Conservation (phyloP, 2,888 invertebrate genomes). For the Athalia circularis region DNA sequence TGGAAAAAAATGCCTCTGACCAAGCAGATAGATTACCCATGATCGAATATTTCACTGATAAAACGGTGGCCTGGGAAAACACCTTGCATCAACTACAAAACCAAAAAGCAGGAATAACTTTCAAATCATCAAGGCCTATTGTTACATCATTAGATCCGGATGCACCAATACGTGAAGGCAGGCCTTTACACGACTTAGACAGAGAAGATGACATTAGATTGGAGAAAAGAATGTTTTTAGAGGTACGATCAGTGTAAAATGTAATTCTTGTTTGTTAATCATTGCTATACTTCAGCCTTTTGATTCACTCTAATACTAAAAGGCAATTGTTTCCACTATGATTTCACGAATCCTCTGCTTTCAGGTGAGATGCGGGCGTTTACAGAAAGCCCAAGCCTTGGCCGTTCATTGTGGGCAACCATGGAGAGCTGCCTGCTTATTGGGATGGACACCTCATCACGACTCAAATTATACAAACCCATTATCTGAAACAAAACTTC, state of each 20-base stretch:
- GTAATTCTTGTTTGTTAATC: background rate
- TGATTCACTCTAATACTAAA: too few species aligned
- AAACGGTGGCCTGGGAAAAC: conserved; percentile 93
- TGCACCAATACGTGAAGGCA: conserved; percentile 87
- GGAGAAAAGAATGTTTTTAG: conserved; percentile 71
- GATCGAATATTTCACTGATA: conserved; percentile 86
- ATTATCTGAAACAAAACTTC: conserved; percentile 71
- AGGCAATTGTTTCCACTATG: background rate
- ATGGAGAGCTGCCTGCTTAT: conserved; percentile 92
- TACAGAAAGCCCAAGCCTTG: conserved; percentile 89
- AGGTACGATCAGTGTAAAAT: conserved; percentile 56
- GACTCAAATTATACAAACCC: conserved; percentile 83
- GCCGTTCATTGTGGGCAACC: conserved; percentile 92
- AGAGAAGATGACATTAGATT: conserved; percentile 83
- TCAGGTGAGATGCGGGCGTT: conserved; percentile 89
- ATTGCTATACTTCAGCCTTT: background rate
- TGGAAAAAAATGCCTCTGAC: conserved; percentile 87
- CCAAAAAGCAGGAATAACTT: conserved; percentile 76
- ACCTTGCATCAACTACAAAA: conserved; percentile 86
- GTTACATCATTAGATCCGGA: conserved; percentile 91
- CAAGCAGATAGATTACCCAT: conserved; percentile 73
- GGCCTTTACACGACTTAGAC: conserved; percentile 90
- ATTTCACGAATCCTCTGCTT: conserved; percentile 74
- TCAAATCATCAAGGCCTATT: conserved; percentile 77
- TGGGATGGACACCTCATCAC: conserved; percentile 93